Conservation (phyloP, 2,888 invertebrate species). For the Oscheius sp. region DNA sequence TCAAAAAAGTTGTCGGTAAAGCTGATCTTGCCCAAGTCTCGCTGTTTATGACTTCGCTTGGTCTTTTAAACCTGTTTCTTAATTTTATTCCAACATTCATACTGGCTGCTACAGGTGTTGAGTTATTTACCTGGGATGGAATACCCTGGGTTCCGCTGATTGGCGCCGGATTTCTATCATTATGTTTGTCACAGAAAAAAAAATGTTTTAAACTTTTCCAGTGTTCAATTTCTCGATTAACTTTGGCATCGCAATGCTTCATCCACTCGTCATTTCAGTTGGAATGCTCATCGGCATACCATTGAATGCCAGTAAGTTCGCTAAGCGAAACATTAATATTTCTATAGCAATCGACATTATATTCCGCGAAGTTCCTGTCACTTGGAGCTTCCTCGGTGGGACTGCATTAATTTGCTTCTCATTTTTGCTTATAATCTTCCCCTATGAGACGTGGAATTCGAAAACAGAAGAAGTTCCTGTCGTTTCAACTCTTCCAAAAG, state of each 20-base stretch:
- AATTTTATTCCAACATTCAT: constrained; percentile 76
- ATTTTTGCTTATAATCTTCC: constrained; percentile 53
- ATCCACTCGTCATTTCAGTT: constrained; percentile 91
- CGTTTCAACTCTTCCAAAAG: background rate
- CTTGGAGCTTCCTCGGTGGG: constrained; percentile 40
- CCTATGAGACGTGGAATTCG: constrained; percentile 27
- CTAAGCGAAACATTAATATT: background rate
- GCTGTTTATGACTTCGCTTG: constrained; percentile 89
- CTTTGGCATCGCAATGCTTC: constrained; percentile 90
- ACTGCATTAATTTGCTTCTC: constrained; percentile 49
- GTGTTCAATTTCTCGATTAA: constrained; percentile 91
- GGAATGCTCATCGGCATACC: constrained; percentile 93
- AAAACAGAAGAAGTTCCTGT: constrained; percentile 1
- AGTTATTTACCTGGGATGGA: constrained; percentile 82
- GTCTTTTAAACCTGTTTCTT: constrained; percentile 85
- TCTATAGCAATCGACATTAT: constrained; percentile 55
- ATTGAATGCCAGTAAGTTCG: constrained; percentile 84
- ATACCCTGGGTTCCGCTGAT: constrained; percentile 88
- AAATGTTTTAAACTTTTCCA: constrained; percentile 72
- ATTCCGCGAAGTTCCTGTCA: constrained; percentile 39
- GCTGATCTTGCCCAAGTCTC: constrained; percentile 91
- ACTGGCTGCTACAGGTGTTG: constrained; percentile 85
- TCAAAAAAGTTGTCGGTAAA: constrained; percentile 91
- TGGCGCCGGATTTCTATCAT: constrained; percentile 76
- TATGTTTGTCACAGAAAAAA: constrained; percentile 52